Percentiles rank a stretch among this genome's conserved stretches.
phyloP scores from a whole-genome alignment of 2,888 invertebrate genomes.

The Teleiodes luculella region DNA sequence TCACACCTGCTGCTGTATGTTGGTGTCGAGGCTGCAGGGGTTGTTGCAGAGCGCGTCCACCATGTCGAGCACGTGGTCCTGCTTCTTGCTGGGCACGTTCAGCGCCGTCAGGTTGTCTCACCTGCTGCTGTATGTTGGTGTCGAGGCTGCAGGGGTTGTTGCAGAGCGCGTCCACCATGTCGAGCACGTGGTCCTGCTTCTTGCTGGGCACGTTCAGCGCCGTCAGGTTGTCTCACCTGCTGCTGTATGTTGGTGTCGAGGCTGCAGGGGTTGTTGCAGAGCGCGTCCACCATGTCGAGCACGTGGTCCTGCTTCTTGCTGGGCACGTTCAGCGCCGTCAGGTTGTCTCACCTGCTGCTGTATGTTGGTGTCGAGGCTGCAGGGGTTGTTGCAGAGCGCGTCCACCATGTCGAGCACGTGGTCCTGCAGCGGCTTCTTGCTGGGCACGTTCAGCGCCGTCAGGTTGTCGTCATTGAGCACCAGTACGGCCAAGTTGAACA shows the following conservation, averaged over 20 bases:
- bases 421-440: conserved; percentile 66
- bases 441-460: conserved; percentile 68
- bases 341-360: conserved; percentile 70
- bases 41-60: conserved; percentile 79
- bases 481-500: conserved; percentile 79
- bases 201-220: conserved; percentile 68
- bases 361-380: conserved; percentile 76
- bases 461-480: conserved; percentile 78
- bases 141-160: conserved; percentile 77
- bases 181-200: conserved; percentile 70
- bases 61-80: conserved; percentile 74
- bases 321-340: too few species aligned
- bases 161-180: conserved; percentile 79
- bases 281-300: conserved; percentile 76
- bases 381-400: conserved; percentile 77
- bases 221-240: conserved; percentile 62
- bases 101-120: too few species aligned
- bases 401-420: conserved; percentile 78
- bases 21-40: conserved; percentile 74
- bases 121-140: conserved; percentile 79
- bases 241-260: conserved; percentile 77
- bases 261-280: conserved; percentile 79
- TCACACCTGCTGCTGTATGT: conserved; percentile 77
- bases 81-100: conserved; percentile 69
- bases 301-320: conserved; percentile 70